A percentile compares a stretch with the other conserved stretches of the same genome.
These are phyloP conservation scores for Trichopoda pennipes DNA, from an alignment of 2,888 invertebrate species.

Conservation along the genomic window DNA sequence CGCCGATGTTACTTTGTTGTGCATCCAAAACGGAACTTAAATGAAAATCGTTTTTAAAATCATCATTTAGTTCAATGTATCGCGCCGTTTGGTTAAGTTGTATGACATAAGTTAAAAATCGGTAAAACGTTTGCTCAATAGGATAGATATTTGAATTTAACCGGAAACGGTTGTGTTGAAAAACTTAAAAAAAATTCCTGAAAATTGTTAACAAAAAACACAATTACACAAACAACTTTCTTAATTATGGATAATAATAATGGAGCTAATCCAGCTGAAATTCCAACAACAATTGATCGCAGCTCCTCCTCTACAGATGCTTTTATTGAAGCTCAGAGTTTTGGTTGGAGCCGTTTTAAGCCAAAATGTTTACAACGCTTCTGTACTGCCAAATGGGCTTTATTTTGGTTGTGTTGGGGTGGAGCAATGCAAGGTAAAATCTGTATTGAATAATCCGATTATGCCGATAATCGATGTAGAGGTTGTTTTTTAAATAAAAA, in stretches of 20 bases:
- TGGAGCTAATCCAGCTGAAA: constrained; percentile 42
- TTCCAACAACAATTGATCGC: constrained; percentile 58
- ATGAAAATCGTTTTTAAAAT: constrained; percentile 66
- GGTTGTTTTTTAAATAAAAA: no score
- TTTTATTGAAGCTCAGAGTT: constrained; percentile 74
- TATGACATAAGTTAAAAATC: constrained; percentile 43
- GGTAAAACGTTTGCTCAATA: constrained; percentile 8
- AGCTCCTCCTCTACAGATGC: constrained; percentile 53
- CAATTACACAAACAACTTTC: background rate
- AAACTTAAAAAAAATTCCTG: background rate
- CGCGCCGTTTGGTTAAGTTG: constrained; percentile 73
- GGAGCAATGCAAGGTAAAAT: constrained; percentile 88
- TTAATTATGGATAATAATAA: constrained; percentile 60
- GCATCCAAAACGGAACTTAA: constrained; percentile 53
- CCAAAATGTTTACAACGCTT: constrained; percentile 86
- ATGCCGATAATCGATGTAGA: no score
- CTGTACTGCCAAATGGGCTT: constrained; percentile 88
- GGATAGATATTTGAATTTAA: constrained; percentile 24
- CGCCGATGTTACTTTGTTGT: constrained; percentile 54
- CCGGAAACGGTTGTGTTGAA: constrained; percentile 10
- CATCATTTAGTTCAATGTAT: constrained; percentile 73
- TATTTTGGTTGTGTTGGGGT: constrained; percentile 91
- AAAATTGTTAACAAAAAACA: background rate
- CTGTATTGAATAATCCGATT: no score
- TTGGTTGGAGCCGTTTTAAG: constrained; percentile 86